A percentile compares a stretch with the other conserved stretches of the same genome.
These are phyloP conservation scores for Xenopus borealis DNA, from an alignment of 2,113 vertebrate species.

Conservation along the genomic window DNA sequence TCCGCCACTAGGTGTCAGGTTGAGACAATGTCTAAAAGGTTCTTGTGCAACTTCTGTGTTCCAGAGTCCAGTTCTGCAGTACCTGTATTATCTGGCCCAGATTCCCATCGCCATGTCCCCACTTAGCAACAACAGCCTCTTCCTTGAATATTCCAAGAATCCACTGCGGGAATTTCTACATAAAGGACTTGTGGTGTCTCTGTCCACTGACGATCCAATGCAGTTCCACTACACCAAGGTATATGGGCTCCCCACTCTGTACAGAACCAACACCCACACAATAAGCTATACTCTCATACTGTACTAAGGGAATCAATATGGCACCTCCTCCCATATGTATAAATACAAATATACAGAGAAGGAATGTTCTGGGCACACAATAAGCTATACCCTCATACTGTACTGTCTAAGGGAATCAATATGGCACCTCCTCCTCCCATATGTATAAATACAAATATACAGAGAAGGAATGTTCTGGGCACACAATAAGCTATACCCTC, in stretches of 20 bases:
- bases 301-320: too few species aligned
- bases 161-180: constrained; percentile 91
- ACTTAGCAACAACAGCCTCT: constrained; percentile 97
- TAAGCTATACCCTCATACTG: too few species aligned
- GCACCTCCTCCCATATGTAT: too few species aligned
- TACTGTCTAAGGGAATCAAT: too few species aligned
- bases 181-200: constrained; percentile 90
- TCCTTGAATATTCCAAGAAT: constrained; percentile 95
- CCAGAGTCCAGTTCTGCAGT: constrained; percentile 96
- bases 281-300: too few species aligned
- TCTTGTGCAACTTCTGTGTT: constrained; percentile 48
- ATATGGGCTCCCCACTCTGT: constrained; percentile 8
- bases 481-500: too few species aligned
- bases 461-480: too few species aligned
- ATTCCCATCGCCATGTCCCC: constrained; percentile 98
- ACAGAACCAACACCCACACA: constrained; percentile 51
- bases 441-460: too few species aligned
- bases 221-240: constrained; percentile 99
- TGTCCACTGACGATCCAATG: constrained; percentile 96
- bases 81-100: constrained; percentile 95
- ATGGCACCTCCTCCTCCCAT: too few species aligned
- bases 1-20: not conserved
- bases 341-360: too few species aligned
- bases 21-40: not conserved
- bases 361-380: too few species aligned